Evolutionary conservation across 2,797 vertebrate genomes (phyloP).

Genomic region (Distichodus sexfasciatus): DNA sequence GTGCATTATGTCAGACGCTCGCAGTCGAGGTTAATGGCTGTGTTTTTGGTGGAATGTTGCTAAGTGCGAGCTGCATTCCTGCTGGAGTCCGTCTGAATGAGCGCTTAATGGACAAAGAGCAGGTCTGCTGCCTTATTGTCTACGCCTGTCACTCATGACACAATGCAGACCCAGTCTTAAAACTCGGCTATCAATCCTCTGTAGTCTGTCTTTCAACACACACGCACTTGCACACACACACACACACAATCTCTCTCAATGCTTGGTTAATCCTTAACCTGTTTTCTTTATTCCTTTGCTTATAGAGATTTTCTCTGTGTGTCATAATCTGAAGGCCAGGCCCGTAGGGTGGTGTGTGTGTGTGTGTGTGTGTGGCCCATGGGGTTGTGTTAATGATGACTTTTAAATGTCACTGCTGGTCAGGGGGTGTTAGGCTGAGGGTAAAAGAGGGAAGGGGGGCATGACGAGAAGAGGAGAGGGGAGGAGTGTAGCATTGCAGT

Average conservation of each 20-base stretch:
- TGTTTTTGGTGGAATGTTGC: no score
- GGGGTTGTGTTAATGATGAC: slow-evolving; percentile 62
- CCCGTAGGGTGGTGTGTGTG: slow-evolving; percentile 7
- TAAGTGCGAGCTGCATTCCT: not conserved
- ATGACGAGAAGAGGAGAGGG: slow-evolving; percentile 40
- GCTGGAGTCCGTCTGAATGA: not conserved
- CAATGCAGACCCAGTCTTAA: slow-evolving; percentile 11
- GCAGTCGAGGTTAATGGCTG: not conserved
- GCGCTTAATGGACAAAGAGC: not conserved
- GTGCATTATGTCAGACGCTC: not conserved
- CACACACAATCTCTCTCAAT: not conserved
- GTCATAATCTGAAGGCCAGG: slow-evolving; percentile 34
- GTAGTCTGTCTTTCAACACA: slow-evolving; percentile 20
- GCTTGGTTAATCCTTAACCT: slow-evolving; percentile 16
- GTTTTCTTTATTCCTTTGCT: slow-evolving; percentile 25
- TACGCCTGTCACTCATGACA: slow-evolving; percentile 22
- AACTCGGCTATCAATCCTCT: slow-evolving; percentile 11
- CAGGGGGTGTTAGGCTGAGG: slow-evolving; percentile 44
- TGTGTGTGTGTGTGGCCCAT: slow-evolving; percentile 25
- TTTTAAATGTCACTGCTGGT: slow-evolving; percentile 72
- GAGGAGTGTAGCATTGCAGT: slow-evolving; percentile 31
- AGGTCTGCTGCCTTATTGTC: slow-evolving; percentile 9
- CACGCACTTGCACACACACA: slow-evolving; percentile 6
- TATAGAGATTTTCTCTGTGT: slow-evolving; percentile 30
- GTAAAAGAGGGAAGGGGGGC: slow-evolving; percentile 40